phyloP scores from a whole-genome alignment of 1,140 invertebrate species.

The Aphaenogaster rudis region DNA sequence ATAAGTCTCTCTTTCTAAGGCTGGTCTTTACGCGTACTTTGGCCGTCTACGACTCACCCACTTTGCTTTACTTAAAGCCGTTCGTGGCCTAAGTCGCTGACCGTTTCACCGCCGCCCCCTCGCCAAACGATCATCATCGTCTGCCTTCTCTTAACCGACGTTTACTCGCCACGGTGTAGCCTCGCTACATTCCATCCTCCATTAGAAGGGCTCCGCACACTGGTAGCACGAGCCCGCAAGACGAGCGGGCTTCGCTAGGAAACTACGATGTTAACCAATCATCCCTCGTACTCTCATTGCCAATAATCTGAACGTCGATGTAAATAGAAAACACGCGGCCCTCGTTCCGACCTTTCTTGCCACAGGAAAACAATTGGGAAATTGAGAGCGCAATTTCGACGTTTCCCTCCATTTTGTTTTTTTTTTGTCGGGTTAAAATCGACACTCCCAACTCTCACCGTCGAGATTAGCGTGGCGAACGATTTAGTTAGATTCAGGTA shows the following conservation, averaged over 20 bases:
- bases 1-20: constrained; percentile 49
- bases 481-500: neutral
- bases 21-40: constrained; percentile 78
- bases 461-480: neutral
- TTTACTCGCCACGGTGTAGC: constrained; percentile 77
- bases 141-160: constrained; percentile 73
- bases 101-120: constrained; percentile 19
- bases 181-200: constrained; percentile 80
- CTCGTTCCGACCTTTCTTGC: constrained; percentile 34
- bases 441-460: neutral
- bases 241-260: neutral
- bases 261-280: constrained; percentile 67
- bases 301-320: constrained; percentile 57
- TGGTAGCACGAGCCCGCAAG: constrained; percentile 62
- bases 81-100: constrained; percentile 51
- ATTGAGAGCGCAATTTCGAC: constrained; percentile 25
- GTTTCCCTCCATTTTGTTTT: constrained; percentile 5
- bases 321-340: neutral
- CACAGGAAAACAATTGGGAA: constrained; percentile 24
- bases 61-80: constrained; percentile 79
- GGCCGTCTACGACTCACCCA: constrained; percentile 75
- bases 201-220: constrained; percentile 73
- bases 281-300: constrained; percentile 62
- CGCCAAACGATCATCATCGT: constrained; percentile 60
- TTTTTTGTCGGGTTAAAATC: constrained; percentile 7